Evolutionary conservation across 2,888 invertebrate genomes (phyloP).

Genomic region (Limnephilus marmoratus): DNA sequence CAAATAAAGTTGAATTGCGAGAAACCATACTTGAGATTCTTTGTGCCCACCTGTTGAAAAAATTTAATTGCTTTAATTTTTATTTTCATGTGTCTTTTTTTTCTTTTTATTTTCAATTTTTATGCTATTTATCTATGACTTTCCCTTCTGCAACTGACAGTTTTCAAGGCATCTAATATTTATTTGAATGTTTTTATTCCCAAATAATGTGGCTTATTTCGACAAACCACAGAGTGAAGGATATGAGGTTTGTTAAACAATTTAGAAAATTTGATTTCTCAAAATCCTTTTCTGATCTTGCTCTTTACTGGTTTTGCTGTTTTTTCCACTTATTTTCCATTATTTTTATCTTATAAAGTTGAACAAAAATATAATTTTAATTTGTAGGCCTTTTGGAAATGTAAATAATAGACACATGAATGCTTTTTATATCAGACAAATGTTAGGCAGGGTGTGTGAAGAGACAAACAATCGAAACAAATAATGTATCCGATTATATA

Average conservation of each 20-base stretch:
- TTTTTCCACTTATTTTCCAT: not conserved
- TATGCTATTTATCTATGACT: not conserved
- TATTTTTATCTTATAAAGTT: not conserved
- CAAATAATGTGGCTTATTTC: constrained; percentile 60
- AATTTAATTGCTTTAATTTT: not conserved
- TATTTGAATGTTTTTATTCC: constrained; percentile 59
- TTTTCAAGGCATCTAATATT: constrained; percentile 52
- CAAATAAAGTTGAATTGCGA: not conserved
- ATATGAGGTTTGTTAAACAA: constrained; percentile 78
- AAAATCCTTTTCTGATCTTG: constrained; percentile 27
- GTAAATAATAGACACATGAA: not conserved
- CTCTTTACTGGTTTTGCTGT: not conserved
- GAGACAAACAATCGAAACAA: not conserved
- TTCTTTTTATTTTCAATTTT: not conserved
- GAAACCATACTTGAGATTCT: not conserved
- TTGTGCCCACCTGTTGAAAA: not conserved
- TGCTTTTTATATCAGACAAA: not conserved
- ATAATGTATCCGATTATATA: not conserved
- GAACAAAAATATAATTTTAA: not conserved
- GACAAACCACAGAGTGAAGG: constrained; percentile 75
- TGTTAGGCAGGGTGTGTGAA: not conserved
- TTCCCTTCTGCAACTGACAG: constrained; percentile 10
- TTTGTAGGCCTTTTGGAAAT: not conserved
- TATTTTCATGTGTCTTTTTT: not conserved
- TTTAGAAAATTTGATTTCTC: constrained; percentile 19